phyloP scores from a whole-genome alignment of 2,797 vertebrate species.

The Trachops cirrhosus region DNA sequence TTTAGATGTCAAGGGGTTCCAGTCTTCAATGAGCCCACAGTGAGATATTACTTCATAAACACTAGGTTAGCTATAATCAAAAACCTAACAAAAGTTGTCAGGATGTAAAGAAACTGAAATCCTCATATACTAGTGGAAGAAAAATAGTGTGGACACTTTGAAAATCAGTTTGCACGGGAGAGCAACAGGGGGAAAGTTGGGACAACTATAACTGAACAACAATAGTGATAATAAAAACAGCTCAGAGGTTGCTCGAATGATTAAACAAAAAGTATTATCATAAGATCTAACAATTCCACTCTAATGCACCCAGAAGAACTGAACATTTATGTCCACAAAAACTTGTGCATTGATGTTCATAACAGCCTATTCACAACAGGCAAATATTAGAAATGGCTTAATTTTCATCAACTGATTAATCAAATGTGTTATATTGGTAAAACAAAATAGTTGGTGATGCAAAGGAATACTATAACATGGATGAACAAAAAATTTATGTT shows the following conservation, averaged over 20 bases:
- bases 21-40: not conserved
- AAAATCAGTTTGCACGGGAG: not conserved
- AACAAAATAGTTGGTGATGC: not conserved
- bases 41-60: not conserved
- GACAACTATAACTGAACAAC: no score
- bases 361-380: no score
- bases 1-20: not conserved
- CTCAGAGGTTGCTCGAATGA: not conserved
- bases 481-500: not conserved
- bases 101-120: not conserved
- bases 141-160: not conserved
- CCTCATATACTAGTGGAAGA: not conserved
- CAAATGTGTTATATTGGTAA: not conserved
- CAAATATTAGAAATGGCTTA: not conserved
- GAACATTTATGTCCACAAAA: not conserved
- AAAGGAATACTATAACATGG: not conserved
- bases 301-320: not conserved
- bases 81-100: not conserved
- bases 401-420: not conserved
- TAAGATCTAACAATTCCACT: not conserved
- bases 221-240: not conserved
- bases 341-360: not conserved
- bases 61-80: not conserved
- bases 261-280: not conserved
- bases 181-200: no score